phyloP scores from a whole-genome alignment of 2,797 vertebrate species.

The Enteromius viviparus region DNA sequence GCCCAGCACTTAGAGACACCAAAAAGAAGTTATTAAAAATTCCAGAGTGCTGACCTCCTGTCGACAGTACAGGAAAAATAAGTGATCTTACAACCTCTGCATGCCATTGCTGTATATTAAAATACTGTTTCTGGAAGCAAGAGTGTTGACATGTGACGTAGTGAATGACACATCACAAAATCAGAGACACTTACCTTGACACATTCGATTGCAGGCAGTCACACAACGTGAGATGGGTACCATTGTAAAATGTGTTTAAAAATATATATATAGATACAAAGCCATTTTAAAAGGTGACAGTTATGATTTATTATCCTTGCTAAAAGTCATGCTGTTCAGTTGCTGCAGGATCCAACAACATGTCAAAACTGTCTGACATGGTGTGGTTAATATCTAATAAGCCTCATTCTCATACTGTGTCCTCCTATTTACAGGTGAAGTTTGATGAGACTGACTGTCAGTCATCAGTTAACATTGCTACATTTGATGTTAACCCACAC shows the following conservation, averaged over 20 bases:
- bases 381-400: not conserved
- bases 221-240: not conserved
- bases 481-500: not conserved
- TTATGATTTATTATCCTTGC: not conserved
- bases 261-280: not conserved
- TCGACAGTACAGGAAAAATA: not conserved
- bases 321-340: not conserved
- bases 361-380: not conserved
- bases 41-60: not conserved
- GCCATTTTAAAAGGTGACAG: not conserved
- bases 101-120: not conserved
- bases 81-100: not conserved
- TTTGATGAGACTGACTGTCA: not conserved
- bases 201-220: not conserved
- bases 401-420: not conserved
- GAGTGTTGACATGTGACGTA: not conserved
- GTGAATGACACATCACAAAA: not conserved
- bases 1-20: not conserved
- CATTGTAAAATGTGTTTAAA: not conserved
- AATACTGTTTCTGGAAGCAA: not conserved
- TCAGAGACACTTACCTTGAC: not conserved
- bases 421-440: not conserved
- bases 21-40: conserved; percentile 11
- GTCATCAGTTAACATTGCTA: not conserved
- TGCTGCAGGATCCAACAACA: not conserved